phyloP scores from a whole-genome alignment of 2,888 invertebrate species.

The Melinaea marsaeus region DNA sequence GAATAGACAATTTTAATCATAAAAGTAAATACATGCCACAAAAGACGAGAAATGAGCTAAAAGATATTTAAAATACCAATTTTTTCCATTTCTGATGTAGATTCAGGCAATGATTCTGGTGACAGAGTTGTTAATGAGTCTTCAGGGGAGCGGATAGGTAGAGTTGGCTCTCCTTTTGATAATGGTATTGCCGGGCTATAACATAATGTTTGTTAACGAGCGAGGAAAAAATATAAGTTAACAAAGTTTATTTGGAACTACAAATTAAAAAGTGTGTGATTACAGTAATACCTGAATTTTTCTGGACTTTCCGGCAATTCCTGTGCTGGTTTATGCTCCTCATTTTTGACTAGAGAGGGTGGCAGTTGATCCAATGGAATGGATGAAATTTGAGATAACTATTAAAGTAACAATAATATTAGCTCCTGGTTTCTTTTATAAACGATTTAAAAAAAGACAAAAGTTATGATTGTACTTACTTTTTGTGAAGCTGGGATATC shows the following conservation, averaged over 20 bases:
- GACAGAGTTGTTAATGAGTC: constrained; percentile 60
- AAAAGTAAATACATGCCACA: too few species aligned
- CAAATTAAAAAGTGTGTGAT: constrained; percentile 5
- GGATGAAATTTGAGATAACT: constrained; percentile 9
- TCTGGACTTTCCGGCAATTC: constrained; percentile 43
- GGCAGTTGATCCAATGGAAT: constrained; percentile 13
- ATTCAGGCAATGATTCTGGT: constrained; percentile 58
- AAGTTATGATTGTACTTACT: constrained; percentile 23
- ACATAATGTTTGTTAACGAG: constrained; percentile 13
- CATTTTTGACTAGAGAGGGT: constrained; percentile 32
- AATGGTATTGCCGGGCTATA: constrained; percentile 73
- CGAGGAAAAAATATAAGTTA: background rate
- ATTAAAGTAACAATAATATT: constrained; percentile 5
- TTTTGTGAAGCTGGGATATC: constrained; percentile 28
- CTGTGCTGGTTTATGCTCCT: constrained; percentile 32
- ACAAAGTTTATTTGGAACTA: background rate
- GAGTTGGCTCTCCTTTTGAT: constrained; percentile 65
- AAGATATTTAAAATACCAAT: constrained; percentile 48
- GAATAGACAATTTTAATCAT: too few species aligned
- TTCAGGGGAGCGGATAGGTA: constrained; percentile 63
- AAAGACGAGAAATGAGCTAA: too few species aligned
- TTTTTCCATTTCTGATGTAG: constrained; percentile 55
- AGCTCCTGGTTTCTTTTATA: background rate
- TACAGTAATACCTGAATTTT: constrained; percentile 52
- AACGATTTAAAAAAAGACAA: background rate